Evolutionary conservation across 2,797 vertebrate genomes (phyloP), one percentile per base, ranked within the genome.

Genomic region (Cuniculus paca): DNA sequence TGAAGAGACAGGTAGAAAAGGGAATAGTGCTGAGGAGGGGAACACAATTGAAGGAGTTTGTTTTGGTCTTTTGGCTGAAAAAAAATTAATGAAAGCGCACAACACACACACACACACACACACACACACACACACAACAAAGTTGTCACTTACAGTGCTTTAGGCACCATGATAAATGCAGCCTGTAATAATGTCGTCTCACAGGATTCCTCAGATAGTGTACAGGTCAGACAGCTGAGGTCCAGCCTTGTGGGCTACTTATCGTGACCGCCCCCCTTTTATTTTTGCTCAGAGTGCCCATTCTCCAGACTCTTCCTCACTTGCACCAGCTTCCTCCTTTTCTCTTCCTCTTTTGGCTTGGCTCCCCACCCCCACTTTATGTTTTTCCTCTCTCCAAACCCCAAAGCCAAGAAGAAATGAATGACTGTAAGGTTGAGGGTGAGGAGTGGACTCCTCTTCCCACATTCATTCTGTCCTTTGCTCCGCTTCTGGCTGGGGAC

Each of bases 251-350:
- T 16, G 16, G 6, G 61, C 16, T 22, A 11, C 61, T 17, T 48
- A 45, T 4, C 7, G 63, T 19, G 72, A 8, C 2, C 26, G 8
- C 24, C 6, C 26, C 12, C 24, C 6, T 17, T 12, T 19, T 48
- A 12, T 0, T 19, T 50, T 17, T 0, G 19, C 45, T 5, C 22
- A 11, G 7, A 7, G 12, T 1, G 0, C 12, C 31, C 3, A 9
- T 10, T 19, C 50, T 17, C 36, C n/a, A 9, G 24, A 31, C 13
- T 3, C 9, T 17, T 6, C 20, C 26, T 10, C 7, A 1, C 1
- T 10, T 3, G 2, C n/a, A 1, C 42, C 0, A 0, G 9, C 42
- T 16, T 36, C 28, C 12, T 39, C 28, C 45, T 26, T 26, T 28
- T 56, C 24, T 52, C 31, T n/a, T 1, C 17, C n/a, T 54, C 24